Evolutionary conservation across 1,140 invertebrate genomes (phyloP).

Genomic region (Lepidurus arcticus): DNA sequence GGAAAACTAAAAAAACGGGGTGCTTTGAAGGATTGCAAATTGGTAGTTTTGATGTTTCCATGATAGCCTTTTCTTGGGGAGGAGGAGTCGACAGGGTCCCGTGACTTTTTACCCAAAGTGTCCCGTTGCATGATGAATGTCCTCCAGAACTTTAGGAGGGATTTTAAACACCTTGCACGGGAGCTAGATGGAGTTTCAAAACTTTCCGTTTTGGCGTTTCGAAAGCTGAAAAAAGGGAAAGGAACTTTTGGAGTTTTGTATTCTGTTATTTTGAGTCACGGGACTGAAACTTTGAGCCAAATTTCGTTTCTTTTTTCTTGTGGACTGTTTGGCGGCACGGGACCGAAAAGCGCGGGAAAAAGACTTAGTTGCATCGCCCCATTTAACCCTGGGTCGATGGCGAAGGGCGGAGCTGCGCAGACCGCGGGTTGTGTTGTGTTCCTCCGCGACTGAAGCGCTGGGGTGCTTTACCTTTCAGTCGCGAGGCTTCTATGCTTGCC

Average conservation of each 20-base stretch:
- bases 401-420: background rate
- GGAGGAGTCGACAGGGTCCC: background rate
- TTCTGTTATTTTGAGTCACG: background rate
- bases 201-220: background rate
- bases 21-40: background rate
- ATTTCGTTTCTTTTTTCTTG: background rate
- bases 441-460: background rate
- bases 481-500: background rate
- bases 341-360: constrained; percentile 5
- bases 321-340: background rate
- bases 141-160: background rate
- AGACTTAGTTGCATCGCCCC: background rate
- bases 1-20: background rate
- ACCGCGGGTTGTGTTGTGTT: background rate
- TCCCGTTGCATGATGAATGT: background rate
- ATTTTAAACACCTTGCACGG: background rate
- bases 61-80: background rate
- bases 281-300: background rate
- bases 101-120: background rate
- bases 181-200: background rate
- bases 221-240: background rate
- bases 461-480: background rate
- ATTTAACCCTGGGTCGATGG: constrained; percentile 1
- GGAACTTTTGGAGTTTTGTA: background rate
- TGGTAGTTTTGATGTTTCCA: constrained; percentile 5